A percentile compares a stretch with the other conserved stretches of the same genome.
Evolutionary conservation across 1,140 invertebrate genomes (phyloP).

Genomic region (Carposina sasakii): DNA sequence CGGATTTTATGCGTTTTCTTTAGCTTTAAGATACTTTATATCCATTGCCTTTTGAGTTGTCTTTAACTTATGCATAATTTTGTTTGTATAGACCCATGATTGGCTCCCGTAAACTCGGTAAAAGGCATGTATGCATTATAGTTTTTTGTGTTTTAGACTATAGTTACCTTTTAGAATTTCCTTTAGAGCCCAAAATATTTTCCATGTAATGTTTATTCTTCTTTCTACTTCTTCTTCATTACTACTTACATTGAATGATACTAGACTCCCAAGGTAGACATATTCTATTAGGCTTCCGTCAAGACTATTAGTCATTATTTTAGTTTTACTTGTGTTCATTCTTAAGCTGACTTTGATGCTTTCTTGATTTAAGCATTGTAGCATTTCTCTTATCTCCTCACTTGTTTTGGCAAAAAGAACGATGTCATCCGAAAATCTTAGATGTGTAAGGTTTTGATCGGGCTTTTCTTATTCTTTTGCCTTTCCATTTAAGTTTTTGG

Average conservation of each 20-base stretch:
- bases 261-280: slow-evolving; percentile 13
- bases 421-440: slow-evolving; percentile 38
- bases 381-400: slow-evolving; percentile 15
- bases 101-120: too few species aligned
- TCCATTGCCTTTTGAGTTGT: too few species aligned
- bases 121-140: slow-evolving; percentile 14
- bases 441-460: slow-evolving; percentile 24
- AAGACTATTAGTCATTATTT: slow-evolving; percentile 3
- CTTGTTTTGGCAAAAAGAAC: slow-evolving; percentile 20
- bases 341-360: slow-evolving; percentile 12
- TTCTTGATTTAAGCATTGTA: slow-evolving; percentile 11
- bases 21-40: too few species aligned
- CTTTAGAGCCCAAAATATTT: slow-evolving; percentile 16
- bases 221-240: slow-evolving; percentile 11
- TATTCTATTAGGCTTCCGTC: slow-evolving; percentile 13
- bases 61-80: too few species aligned
- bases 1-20: too few species aligned
- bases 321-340: slow-evolving; percentile 19
- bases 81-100: too few species aligned
- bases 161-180: slow-evolving; percentile 22
- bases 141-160: slow-evolving; percentile 14
- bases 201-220: slow-evolving; percentile 18
- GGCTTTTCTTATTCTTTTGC: slow-evolving; percentile 23
- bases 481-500: slow-evolving; percentile 21
- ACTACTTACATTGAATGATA: slow-evolving; percentile 15